Conservation (phyloP, 1,140 invertebrate species). For the Drosophila tsacasi region DNA sequence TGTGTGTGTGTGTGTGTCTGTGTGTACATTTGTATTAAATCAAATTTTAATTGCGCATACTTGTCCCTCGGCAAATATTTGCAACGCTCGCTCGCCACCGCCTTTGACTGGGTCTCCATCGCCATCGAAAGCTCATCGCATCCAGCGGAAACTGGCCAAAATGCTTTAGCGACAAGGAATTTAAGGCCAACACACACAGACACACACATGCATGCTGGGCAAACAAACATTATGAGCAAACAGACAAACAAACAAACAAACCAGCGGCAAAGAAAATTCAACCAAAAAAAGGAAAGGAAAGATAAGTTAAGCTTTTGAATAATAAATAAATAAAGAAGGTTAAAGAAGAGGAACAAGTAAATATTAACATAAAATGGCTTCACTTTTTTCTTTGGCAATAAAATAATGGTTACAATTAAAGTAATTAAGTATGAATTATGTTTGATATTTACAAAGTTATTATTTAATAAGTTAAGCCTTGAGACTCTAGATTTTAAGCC, state of each 20-base stretch:
- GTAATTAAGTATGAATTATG: neutral
- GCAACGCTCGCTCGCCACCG: slow-evolving; percentile 68
- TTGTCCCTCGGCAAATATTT: slow-evolving; percentile 82
- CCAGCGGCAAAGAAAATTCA: slow-evolving; percentile 36
- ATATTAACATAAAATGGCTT: neutral
- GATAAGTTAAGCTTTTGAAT: slow-evolving; percentile 14
- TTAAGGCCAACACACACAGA: slow-evolving; percentile 63
- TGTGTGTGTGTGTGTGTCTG: slow-evolving; percentile 37
- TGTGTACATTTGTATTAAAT: slow-evolving; percentile 79
- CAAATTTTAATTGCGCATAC: slow-evolving; percentile 84
- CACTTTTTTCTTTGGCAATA: neutral
- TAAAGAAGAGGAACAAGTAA: neutral
- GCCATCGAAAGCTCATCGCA: slow-evolving; percentile 9
- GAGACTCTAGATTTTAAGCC: neutral
- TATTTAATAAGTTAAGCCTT: neutral
- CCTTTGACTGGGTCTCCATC: slow-evolving; percentile 63
- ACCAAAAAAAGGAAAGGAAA: slow-evolving; percentile 7
- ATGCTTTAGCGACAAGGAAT: slow-evolving; percentile 78
- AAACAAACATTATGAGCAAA: slow-evolving; percentile 77
- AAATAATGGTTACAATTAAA: neutral
- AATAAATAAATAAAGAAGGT: neutral
- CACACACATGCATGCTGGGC: slow-evolving; percentile 30
- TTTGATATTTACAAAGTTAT: neutral
- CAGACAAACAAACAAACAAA: slow-evolving; percentile 57
- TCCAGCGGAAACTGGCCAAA: slow-evolving; percentile 44